Conservation (phyloP, 2,797 vertebrate species). For the Rallus crepitans region DNA sequence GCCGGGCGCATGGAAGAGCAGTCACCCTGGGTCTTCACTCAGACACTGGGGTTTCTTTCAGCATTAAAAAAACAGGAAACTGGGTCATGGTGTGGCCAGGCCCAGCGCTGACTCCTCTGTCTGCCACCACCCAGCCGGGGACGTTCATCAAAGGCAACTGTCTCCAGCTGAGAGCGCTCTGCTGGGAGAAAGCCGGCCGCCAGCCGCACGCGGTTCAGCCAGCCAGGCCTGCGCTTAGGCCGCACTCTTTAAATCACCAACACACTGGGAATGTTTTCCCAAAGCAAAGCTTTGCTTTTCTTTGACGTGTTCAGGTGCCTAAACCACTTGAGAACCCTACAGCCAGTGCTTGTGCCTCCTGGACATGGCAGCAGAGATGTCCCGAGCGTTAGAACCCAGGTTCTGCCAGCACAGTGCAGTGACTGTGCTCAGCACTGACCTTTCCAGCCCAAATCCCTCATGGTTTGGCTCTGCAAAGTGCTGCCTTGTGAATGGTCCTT, state of each 20-base stretch:
- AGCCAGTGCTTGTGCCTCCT: background rate
- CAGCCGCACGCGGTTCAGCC: fast-evolving
- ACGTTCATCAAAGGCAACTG: background rate
- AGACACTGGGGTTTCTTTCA: background rate
- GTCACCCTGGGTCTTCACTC: background rate
- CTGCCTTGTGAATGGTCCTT: background rate
- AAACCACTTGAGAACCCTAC: background rate
- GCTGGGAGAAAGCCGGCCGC: fast-evolving
- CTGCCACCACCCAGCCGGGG: fast-evolving
- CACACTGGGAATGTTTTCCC: too few species aligned
- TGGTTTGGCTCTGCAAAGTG: background rate
- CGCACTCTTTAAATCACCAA: too few species aligned
- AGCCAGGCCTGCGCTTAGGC: background rate
- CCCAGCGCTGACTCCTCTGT: fast-evolving
- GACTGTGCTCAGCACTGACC: background rate
- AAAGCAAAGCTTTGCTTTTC: background rate
- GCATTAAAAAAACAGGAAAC: background rate
- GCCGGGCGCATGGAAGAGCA: fast-evolving
- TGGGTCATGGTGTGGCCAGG: background rate
- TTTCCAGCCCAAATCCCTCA: background rate
- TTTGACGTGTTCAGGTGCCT: background rate
- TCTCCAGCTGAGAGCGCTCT: background rate
- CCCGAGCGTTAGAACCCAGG: fast-evolving
- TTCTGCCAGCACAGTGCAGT: background rate
- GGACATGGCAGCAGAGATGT: background rate